These are phyloP conservation scores for Melangyna quadrimaculata DNA, from an alignment of 2,888 invertebrate species.

Conservation along the genomic window DNA sequence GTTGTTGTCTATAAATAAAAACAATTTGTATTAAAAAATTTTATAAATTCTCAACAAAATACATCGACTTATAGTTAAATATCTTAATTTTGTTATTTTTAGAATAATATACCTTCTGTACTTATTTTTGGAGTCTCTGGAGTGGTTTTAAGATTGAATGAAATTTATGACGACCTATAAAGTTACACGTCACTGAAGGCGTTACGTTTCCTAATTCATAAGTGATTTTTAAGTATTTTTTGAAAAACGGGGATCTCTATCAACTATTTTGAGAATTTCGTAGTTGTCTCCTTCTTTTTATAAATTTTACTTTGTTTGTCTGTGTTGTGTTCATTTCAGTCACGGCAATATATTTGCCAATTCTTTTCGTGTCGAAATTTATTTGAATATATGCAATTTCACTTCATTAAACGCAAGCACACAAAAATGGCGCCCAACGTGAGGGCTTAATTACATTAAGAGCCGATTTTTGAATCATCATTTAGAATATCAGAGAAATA, in stretches of 20 bases:
- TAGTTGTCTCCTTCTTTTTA: too few relatives aligned
- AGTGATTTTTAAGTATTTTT: background rate
- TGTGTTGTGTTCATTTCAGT: too few relatives aligned
- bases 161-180: background rate
- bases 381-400: too few relatives aligned
- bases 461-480: too few relatives aligned
- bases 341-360: too few relatives aligned
- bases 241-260: background rate
- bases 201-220: too few relatives aligned
- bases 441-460: background rate
- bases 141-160: background rate
- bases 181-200: background rate
- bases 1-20: conserved; percentile 87
- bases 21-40: background rate
- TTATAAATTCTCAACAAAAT: background rate
- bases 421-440: background rate
- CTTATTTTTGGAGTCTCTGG: background rate
- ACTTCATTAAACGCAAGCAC: background rate
- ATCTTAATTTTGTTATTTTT: background rate
- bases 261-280: too few relatives aligned
- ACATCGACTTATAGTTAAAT: background rate
- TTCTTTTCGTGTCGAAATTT: too few relatives aligned
- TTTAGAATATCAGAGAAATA: too few relatives aligned
- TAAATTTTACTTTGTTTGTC: background rate
- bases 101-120: background rate